Conservation (phyloP, 2,888 invertebrate species). For the Gymnocheta viridis region DNA sequence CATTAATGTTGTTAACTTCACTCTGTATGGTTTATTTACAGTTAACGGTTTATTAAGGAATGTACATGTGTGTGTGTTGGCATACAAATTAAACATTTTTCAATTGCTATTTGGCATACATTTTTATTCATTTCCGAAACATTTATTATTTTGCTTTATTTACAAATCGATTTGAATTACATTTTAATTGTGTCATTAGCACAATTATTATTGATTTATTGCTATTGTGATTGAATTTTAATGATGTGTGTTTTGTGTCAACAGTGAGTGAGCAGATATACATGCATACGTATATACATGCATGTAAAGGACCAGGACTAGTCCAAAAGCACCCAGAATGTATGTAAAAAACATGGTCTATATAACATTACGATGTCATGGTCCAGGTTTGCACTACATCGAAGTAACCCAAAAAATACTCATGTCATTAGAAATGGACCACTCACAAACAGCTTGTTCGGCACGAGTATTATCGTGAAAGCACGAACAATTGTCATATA, state of each 20-base stretch:
- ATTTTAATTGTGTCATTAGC: slow-evolving; percentile 64
- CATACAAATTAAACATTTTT: neutral
- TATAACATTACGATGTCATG: too few species aligned
- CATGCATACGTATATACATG: neutral
- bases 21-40: slow-evolving; percentile 3
- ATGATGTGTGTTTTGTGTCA: slow-evolving; percentile 6
- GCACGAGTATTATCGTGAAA: too few species aligned
- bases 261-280: neutral
- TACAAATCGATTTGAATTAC: slow-evolving; percentile 55
- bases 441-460: too few species aligned
- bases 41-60: slow-evolving; percentile 28
- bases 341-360: too few species aligned
- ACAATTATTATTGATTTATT: slow-evolving; percentile 15
- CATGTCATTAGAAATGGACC: neutral
- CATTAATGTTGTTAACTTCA: slow-evolving; percentile 8
- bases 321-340: too few species aligned
- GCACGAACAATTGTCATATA: too few species aligned
- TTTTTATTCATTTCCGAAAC: slow-evolving; percentile 40
- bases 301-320: too few species aligned
- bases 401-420: neutral
- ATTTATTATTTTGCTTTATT: slow-evolving; percentile 24
- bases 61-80: neutral
- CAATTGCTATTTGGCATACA: slow-evolving; percentile 35
- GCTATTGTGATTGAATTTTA: neutral
- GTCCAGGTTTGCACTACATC: too few species aligned